Evolutionary conservation across 2,888 invertebrate genomes (phyloP).

Genomic region (Cenopis cana): DNA sequence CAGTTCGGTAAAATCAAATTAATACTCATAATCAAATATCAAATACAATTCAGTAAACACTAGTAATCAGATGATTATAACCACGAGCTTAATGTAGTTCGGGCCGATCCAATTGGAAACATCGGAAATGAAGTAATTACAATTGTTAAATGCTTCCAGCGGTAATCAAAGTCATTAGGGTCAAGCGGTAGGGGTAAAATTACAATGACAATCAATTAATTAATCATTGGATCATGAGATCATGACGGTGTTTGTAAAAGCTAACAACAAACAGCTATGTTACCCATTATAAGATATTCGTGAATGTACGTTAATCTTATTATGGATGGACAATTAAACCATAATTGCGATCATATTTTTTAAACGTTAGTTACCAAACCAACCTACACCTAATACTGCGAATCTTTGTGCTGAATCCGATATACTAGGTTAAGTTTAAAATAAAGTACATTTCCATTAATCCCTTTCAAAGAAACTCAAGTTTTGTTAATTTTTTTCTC

Average conservation of each 20-base stretch:
- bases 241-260: background rate
- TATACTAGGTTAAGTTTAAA: too few relatives aligned
- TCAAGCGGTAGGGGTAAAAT: conserved; percentile 14
- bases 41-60: background rate
- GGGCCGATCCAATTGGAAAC: conserved; percentile 25
- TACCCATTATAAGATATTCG: background rate
- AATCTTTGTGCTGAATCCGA: too few relatives aligned
- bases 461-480: too few relatives aligned
- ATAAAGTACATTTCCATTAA: too few relatives aligned
- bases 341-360: too few relatives aligned
- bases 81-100: conserved; percentile 10
- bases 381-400: too few relatives aligned
- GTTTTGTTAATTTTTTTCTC: too few relatives aligned
- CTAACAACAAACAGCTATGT: background rate
- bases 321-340: too few relatives aligned
- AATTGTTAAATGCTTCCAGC: background rate
- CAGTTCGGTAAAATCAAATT: too few relatives aligned
- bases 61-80: conserved; percentile 18
- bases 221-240: background rate
- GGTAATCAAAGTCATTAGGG: conserved; percentile 26
- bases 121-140: conserved; percentile 34
- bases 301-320: too few relatives aligned
- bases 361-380: too few relatives aligned
- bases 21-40: too few relatives aligned
- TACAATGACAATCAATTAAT: background rate